Percentiles rank a stretch among this genome's conserved stretches.
These are phyloP conservation scores for Melanocharis versteri DNA, from an alignment of 2,113 vertebrate genomes.

Conservation along the genomic window DNA sequence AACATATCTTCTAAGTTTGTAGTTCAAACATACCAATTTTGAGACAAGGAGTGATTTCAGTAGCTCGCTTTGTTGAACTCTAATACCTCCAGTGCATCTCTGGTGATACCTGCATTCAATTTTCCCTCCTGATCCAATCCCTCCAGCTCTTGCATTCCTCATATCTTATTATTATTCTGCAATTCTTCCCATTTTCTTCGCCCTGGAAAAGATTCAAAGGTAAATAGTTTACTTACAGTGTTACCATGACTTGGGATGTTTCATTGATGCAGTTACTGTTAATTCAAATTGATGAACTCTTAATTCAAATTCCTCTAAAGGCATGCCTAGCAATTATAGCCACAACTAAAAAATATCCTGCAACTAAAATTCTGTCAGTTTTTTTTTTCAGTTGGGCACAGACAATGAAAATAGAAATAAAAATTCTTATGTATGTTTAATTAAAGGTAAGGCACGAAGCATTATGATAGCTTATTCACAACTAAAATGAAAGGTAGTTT, in stretches of 20 bases:
- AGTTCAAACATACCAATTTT: not conserved
- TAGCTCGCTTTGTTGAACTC: not conserved
- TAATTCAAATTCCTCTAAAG: not conserved
- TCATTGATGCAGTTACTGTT: not conserved
- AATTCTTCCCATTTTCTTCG: not conserved
- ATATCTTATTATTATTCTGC: not conserved
- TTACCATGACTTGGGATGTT: not conserved
- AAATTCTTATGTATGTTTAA: not conserved
- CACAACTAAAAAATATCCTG: not conserved
- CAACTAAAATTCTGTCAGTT: not conserved
- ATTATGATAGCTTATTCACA: not conserved
- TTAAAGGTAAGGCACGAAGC: not conserved
- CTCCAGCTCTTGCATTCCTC: not conserved
- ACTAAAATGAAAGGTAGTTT: not conserved
- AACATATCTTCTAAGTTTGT: not conserved
- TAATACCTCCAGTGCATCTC: not conserved
- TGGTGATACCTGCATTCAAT: rapidly evolving
- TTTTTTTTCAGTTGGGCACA: not conserved
- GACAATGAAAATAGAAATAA: not conserved
- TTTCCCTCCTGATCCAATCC: not conserved
- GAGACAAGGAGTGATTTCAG: not conserved
- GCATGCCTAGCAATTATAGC: not conserved
- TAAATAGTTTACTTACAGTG: not conserved
- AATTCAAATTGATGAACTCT: not conserved
- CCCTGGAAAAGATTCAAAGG: not conserved